phyloP scores from a whole-genome alignment of 1,140 invertebrate genomes.

The Belonocnema kinseyi region DNA sequence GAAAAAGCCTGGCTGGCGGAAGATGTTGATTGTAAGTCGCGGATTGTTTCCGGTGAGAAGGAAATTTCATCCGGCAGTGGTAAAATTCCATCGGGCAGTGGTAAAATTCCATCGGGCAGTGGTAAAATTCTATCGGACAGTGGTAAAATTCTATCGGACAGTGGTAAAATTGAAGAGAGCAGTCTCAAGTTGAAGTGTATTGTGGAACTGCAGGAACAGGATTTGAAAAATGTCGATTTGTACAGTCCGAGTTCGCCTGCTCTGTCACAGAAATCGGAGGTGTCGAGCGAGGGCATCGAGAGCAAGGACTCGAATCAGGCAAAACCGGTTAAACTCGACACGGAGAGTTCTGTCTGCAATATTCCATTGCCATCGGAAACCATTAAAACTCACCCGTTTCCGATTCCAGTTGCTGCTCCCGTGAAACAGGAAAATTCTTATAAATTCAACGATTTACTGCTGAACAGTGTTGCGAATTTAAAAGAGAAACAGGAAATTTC shows the following conservation, averaged over 20 bases:
- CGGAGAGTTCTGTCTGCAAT: conserved; percentile 34
- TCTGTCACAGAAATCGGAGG: conserved; percentile 66
- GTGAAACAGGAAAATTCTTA: conserved; percentile 20
- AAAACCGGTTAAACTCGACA: background rate
- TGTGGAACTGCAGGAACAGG: background rate
- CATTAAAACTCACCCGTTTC: background rate
- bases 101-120: too few relatives aligned
- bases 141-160: too few relatives aligned
- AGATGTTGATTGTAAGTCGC: conserved; percentile 33
- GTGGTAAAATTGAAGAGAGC: background rate
- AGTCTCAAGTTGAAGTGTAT: background rate
- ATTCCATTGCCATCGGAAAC: conserved; percentile 49
- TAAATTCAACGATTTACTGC: conserved; percentile 5
- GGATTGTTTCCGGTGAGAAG: background rate
- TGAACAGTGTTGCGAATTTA: conserved; percentile 32
- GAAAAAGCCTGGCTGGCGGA: conserved; percentile 59
- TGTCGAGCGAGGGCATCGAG: conserved; percentile 43
- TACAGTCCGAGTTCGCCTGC: conserved; percentile 69
- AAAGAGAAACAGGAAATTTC: conserved; percentile 20
- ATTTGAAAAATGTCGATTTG: conserved; percentile 46
- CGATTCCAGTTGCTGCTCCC: too few relatives aligned
- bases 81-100: too few relatives aligned
- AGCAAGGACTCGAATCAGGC: conserved; percentile 43
- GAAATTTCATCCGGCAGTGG: background rate
- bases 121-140: too few relatives aligned